These are phyloP conservation scores for Antitype chi DNA, from an alignment of 2,888 invertebrate species.

Conservation along the genomic window DNA sequence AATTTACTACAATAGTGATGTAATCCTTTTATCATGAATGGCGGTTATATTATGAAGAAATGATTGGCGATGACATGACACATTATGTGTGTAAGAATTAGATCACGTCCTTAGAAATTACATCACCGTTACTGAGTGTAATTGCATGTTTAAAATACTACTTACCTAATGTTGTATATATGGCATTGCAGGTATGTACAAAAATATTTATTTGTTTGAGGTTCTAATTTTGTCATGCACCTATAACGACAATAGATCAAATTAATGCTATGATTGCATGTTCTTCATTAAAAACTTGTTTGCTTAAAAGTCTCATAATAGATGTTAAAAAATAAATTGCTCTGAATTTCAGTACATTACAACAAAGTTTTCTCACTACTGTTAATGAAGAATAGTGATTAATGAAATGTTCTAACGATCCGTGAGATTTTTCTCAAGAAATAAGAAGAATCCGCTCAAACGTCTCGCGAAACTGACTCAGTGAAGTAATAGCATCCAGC, in stretches of 20 bases:
- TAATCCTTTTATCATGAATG: constrained; percentile 49
- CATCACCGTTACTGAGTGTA: constrained; percentile 19
- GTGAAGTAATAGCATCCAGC: constrained; percentile 22
- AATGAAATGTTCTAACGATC: constrained; percentile 47
- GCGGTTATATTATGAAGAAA: constrained; percentile 22
- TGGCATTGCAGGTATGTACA: neutral
- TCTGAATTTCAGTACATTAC: constrained; percentile 20
- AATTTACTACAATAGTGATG: constrained; percentile 33
- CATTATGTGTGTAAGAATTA: constrained; percentile 69
- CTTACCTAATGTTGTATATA: neutral
- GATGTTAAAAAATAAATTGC: constrained; percentile 10
- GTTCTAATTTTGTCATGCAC: neutral
- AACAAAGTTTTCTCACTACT: constrained; percentile 53
- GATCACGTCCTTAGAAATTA: constrained; percentile 72
- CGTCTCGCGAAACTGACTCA: constrained; percentile 40
- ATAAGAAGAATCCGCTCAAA: constrained; percentile 29
- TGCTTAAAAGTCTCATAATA: neutral
- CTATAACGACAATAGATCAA: neutral
- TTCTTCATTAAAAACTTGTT: neutral
- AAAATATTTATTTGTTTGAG: neutral
- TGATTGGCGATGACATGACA: constrained; percentile 54
- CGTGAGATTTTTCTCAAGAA: constrained; percentile 64
- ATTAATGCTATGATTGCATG: neutral
- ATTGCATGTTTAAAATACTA: neutral
- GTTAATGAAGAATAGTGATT: constrained; percentile 49